Evolutionary conservation across 2,113 vertebrate genomes (phyloP).

Genomic region (Oryzias curvinotus): DNA sequence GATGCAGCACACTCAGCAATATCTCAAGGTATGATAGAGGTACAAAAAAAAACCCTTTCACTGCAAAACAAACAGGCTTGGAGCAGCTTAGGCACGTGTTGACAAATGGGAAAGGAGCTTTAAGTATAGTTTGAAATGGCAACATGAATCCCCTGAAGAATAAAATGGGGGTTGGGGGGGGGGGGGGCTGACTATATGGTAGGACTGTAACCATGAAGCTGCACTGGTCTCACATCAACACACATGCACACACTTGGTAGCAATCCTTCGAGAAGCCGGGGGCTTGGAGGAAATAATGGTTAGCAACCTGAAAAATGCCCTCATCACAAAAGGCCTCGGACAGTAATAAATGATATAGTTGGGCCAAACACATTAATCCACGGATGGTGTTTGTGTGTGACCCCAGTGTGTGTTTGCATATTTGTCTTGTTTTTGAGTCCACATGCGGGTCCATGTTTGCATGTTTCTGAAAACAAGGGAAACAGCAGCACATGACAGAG

Average conservation of each 20-base stretch:
- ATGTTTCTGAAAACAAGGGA: neutral
- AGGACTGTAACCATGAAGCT: constrained; percentile 55
- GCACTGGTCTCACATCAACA: constrained; percentile 23
- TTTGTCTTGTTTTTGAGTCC: constrained; percentile 29
- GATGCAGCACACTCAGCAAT: constrained; percentile 57
- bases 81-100: constrained; percentile 60
- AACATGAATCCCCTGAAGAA: constrained; percentile 55
- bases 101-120: constrained; percentile 61
- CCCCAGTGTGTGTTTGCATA: constrained; percentile 5
- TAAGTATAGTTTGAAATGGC: constrained; percentile 63
- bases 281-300: constrained; percentile 69
- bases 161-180: constrained; percentile 8
- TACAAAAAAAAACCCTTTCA: constrained; percentile 46
- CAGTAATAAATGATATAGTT: constrained; percentile 74
- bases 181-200: constrained; percentile 49
- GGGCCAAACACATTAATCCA: constrained; percentile 68
- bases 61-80: constrained; percentile 61
- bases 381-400: constrained; percentile 23
- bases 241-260: constrained; percentile 18
- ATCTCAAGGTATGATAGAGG: constrained; percentile 62
- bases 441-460: neutral
- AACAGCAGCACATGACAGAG: no score
- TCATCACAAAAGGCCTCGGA: constrained; percentile 72
- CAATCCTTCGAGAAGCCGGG: constrained; percentile 49
- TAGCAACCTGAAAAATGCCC: constrained; percentile 75